Conservation (phyloP, 2,888 invertebrate genomes). For the Microplitis manilae region DNA sequence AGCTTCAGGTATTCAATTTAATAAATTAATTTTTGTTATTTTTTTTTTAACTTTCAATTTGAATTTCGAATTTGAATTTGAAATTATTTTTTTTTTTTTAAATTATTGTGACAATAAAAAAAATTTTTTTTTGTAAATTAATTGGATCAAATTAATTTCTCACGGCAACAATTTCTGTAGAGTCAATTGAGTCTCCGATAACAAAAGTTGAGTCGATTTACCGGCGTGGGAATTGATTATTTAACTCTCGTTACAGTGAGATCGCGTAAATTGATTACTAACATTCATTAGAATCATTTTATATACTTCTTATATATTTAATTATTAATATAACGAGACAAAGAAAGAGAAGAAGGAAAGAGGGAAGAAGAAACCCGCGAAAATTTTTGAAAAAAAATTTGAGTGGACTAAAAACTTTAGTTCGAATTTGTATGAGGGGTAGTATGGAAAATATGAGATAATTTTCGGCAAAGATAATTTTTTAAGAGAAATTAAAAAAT, state of each 20-base stretch:
- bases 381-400: no score
- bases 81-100: neutral
- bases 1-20: neutral
- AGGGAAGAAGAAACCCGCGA: no score
- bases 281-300: no score
- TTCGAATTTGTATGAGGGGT: no score
- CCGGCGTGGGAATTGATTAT: neutral
- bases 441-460: no score
- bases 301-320: neutral
- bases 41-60: neutral
- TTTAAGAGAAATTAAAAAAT: no score
- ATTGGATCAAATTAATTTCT: conserved; percentile 34
- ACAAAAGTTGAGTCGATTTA: neutral
- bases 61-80: neutral
- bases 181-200: conserved; percentile 1
- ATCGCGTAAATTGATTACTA: no score
- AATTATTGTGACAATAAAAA: neutral
- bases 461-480: no score
- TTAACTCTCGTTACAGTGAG: neutral
- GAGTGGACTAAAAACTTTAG: no score
- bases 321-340: neutral
- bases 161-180: conserved; percentile 27
- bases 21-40: neutral
- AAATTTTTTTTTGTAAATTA: neutral
- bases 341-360: no score